These are phyloP conservation scores for Bugulina stolonifera DNA, from an alignment of 2,888 invertebrate genomes.

Conservation along the genomic window DNA sequence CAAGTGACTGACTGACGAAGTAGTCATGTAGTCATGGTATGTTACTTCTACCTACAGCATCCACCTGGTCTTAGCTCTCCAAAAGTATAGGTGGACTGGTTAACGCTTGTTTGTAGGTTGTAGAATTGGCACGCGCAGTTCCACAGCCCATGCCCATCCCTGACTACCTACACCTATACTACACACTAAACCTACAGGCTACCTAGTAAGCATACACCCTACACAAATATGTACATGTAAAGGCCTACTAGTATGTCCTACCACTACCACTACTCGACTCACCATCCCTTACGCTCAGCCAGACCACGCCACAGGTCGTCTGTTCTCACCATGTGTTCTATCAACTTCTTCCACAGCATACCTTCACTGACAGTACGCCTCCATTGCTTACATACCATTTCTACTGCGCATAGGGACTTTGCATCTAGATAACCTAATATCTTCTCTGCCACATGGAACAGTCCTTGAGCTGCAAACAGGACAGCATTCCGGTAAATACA, in stretches of 20 bases:
- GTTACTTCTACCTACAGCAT: too few species aligned
- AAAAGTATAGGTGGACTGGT: too few species aligned
- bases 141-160: too few species aligned
- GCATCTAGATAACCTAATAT: slow-evolving; percentile 90
- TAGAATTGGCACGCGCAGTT: too few species aligned
- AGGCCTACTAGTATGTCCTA: not conserved
- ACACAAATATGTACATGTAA: not conserved
- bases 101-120: too few species aligned
- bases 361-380: slow-evolving; percentile 72
- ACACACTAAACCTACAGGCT: too few species aligned
- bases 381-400: slow-evolving; percentile 92
- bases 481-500: too few species aligned
- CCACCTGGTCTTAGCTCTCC: too few species aligned
- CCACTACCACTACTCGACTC: not conserved
- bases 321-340: slow-evolving; percentile 66
- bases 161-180: too few species aligned
- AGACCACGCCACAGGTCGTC: slow-evolving; percentile 90
- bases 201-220: too few species aligned
- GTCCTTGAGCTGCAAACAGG: slow-evolving; percentile 56
- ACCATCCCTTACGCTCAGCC: slow-evolving; percentile 86
- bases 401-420: slow-evolving; percentile 81
- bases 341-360: slow-evolving; percentile 28
- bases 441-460: slow-evolving; percentile 90
- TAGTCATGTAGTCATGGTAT: too few species aligned
- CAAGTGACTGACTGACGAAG: too few species aligned